Conservation (phyloP, 1,140 invertebrate species). For the Kradibia gibbosae region DNA sequence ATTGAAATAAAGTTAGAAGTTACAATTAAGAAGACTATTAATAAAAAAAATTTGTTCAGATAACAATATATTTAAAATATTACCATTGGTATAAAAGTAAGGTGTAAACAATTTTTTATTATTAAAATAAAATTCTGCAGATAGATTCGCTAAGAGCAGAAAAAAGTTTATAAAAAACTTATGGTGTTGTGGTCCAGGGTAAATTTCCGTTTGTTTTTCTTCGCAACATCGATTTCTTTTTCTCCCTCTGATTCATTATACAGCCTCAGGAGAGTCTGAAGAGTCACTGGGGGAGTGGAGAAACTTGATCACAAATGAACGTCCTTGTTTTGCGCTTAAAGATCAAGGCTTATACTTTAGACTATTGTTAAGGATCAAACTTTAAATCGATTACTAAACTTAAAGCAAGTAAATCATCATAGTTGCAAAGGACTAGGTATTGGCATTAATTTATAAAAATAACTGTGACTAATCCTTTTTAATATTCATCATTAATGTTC, state of each 20-base stretch:
- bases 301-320: background rate
- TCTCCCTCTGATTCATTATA: constrained; percentile 13
- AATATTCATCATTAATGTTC: background rate
- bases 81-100: too few species aligned
- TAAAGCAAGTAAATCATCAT: background rate
- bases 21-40: too few species aligned
- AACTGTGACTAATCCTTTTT: background rate
- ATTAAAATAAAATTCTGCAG: background rate
- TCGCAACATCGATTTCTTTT: background rate
- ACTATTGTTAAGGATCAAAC: background rate
- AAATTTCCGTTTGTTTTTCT: background rate
- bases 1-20: too few species aligned
- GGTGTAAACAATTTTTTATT: too few species aligned
- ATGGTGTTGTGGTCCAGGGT: background rate
- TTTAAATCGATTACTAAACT: background rate
- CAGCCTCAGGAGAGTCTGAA: background rate
- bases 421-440: background rate
- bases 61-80: too few species aligned
- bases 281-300: background rate
- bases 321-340: background rate
- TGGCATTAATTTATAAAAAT: background rate
- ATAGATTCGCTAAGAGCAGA: background rate
- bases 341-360: background rate
- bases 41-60: too few species aligned
- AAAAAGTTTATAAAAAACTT: background rate